Evolutionary conservation across 1,140 invertebrate species (phyloP), one percentile per base, ranked within the genome.

Genomic region (Bombus huntii): DNA sequence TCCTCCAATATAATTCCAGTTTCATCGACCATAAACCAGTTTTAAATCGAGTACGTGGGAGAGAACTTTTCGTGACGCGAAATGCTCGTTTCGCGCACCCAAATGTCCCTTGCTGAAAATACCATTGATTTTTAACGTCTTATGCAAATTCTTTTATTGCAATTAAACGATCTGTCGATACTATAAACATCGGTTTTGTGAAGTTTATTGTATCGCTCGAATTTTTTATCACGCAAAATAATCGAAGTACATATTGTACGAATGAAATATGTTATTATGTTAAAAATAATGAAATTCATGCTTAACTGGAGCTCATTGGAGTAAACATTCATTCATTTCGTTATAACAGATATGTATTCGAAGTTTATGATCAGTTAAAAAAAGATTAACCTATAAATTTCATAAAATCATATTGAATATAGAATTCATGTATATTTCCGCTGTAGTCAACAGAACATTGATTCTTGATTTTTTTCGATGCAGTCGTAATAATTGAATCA

Each of bases 1-100:
- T 62, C 70, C 59, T 79, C 57, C 81, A 62, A 76, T 84, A 87
- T 84, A 87, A 87, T 84, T 80, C 76, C 68, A 80, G 71, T 59
- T 59, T 22, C 25, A 47, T 82, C 47, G n/a, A 15, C 13, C 53
- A 34, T 62, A 74, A 74, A 73, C 68, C 70, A 81, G 68, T 82
- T 82, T 82, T 82, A 44, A 81, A 44, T 73, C n/a, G 34, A 73
- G 66, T 39, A 25, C 8, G 71, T 18, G 53, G 39, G 39, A 25
- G 53, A 62, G 37, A 74, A 42, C 3, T 44, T 62, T 81, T 74
- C 22, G 68, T 8, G n/a, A 57, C 66, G n/a, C 3, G 25, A 13
- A 47, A 53, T 53, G 47, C 18, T n/a, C 44, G 44, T n/a, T 57
- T 31, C 62, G 62, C 62, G 62, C 13, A 31, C 31, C n/a, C 15